Evolutionary conservation across 1,140 invertebrate genomes (phyloP), one percentile per base, ranked within the genome.

Genomic region (Lasioglossum albipes): DNA sequence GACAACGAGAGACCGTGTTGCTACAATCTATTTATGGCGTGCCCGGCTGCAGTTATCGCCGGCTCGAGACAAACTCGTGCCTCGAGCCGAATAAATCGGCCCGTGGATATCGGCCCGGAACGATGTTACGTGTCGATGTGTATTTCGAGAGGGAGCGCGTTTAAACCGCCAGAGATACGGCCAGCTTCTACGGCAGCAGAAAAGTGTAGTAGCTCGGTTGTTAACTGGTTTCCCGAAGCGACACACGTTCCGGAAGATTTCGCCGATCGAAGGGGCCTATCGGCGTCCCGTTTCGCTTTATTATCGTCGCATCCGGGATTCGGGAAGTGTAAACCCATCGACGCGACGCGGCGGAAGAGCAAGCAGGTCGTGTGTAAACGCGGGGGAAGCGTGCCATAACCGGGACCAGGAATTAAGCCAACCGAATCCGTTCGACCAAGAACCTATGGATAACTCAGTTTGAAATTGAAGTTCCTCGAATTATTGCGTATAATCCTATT

Each of bases 401-500:
- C 61, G 49, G 64, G 66, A 68, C 68, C 42, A 70, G 67, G 67
- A 65, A 81, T 75, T 76, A 75, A 73, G 67, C 74, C 68, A 57
- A 67, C 75, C 45, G 72, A 66, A 73, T 65, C 71, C 79, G 57
- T 45, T 76, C 72, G 52, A 69, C 66, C 42, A 61, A 65, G 67
- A 74, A 69, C 54, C 71, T 73, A 68, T 54, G 77, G 76, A 79
- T 80, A 73, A 84, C 72, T 84, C 79, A 65, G 80, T 65, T 54
- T 66, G 52, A 72, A 82, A 84, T 84, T 74, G 72, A 78, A 82
- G 82, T 82, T 81, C 64, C 74, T 82, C 59, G 79, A 84, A 84
- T 84, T 82, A 84, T 84, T 82, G 79, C 57, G 36, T 78, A 73
- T 84, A 84, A 84, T 84, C 82, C 82, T 84, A 84, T 84, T 84